A percentile compares a stretch with the other conserved stretches of the same genome.
These are phyloP conservation scores for Halcyon malimbica DNA, from an alignment of 2,113 vertebrate genomes.

Conservation along the genomic window DNA sequence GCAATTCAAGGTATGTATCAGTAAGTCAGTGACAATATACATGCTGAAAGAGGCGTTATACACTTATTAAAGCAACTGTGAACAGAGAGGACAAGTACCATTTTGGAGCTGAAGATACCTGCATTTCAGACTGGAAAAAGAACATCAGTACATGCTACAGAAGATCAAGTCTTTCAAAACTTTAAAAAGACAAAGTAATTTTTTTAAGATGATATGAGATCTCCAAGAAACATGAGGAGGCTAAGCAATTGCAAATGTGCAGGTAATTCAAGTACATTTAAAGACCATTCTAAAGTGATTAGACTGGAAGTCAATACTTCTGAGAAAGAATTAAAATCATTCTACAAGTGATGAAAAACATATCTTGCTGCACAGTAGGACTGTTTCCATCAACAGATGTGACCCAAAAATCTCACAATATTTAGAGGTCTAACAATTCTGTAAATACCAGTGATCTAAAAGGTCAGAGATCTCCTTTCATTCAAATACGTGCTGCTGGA, in stretches of 20 bases:
- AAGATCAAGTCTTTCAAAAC: background rate
- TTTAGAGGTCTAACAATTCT: background rate
- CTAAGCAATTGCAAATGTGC: background rate
- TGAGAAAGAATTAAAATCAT: background rate
- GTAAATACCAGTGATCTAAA: background rate
- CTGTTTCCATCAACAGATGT: background rate
- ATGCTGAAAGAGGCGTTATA: background rate
- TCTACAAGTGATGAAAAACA: background rate
- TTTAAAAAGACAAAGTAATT: background rate
- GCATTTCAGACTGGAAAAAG: background rate
- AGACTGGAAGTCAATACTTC: background rate
- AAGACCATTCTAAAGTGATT: conserved; percentile 4
- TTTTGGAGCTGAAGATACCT: background rate
- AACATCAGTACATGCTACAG: background rate
- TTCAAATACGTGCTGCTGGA: background rate
- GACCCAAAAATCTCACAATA: background rate
- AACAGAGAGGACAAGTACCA: background rate
- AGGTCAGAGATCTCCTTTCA: background rate
- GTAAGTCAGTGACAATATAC: background rate
- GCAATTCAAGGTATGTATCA: background rate
- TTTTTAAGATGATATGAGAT: background rate
- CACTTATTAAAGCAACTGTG: background rate
- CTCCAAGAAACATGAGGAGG: background rate
- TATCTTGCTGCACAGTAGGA: background rate
- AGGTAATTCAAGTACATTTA: background rate